phyloP scores from a whole-genome alignment of 2,797 vertebrate genomes.

The Typhlichthys subterraneus region DNA sequence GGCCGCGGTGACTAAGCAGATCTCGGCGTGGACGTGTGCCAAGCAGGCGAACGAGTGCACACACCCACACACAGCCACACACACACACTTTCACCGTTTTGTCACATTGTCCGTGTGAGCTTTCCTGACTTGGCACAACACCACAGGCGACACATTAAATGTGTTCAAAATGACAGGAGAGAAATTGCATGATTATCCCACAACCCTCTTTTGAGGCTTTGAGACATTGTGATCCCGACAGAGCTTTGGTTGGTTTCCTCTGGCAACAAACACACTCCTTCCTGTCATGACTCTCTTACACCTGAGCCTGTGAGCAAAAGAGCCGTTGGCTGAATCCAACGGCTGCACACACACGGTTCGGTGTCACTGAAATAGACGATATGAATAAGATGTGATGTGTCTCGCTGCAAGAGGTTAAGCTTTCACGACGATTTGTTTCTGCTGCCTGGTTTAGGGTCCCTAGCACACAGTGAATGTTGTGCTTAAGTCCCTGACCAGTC shows the following conservation, averaged over 20 bases:
- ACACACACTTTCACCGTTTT: not conserved
- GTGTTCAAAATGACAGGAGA: slow-evolving; percentile 37
- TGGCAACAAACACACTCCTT: slow-evolving; percentile 50
- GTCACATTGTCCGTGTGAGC: slow-evolving; percentile 34
- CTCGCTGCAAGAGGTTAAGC: slow-evolving; percentile 61
- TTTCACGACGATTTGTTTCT: slow-evolving; percentile 36
- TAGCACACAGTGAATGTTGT: slow-evolving; percentile 36
- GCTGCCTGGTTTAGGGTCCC: slow-evolving; percentile 31
- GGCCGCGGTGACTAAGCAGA: slow-evolving; percentile 54
- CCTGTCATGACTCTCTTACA: slow-evolving; percentile 38
- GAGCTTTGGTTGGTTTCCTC: slow-evolving; percentile 45
- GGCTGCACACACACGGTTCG: slow-evolving; percentile 23
- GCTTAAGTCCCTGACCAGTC: slow-evolving; percentile 61
- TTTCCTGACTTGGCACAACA: slow-evolving; percentile 35
- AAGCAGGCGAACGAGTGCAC: not conserved
- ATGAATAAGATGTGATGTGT: slow-evolving; percentile 58
- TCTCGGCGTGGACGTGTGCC: slow-evolving; percentile 11
- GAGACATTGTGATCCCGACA: slow-evolving; percentile 48
- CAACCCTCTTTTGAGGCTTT: slow-evolving; percentile 47
- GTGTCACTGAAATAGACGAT: slow-evolving; percentile 56
- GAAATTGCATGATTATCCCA: slow-evolving; percentile 38
- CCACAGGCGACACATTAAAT: slow-evolving; percentile 42
- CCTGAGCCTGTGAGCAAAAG: slow-evolving; percentile 33
- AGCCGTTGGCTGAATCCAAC: slow-evolving; percentile 16
- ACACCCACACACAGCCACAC: not conserved